phyloP scores from a whole-genome alignment of 2,797 vertebrate species.

The Chromobotia macracanthus region DNA sequence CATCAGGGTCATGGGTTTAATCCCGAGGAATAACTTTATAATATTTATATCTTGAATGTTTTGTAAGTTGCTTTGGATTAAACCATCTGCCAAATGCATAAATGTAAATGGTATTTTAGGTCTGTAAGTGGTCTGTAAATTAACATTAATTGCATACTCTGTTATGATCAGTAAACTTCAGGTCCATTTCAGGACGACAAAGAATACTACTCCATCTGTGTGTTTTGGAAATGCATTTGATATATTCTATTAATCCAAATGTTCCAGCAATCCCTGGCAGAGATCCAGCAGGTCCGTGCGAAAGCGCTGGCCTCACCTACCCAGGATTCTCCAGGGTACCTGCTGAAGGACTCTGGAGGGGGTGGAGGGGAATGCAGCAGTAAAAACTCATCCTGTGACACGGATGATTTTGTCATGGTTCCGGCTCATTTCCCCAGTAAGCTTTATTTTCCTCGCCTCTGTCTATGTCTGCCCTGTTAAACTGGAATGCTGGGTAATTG shows the following conservation, averaged over 20 bases:
- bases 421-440: slow-evolving; percentile 89
- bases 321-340: slow-evolving; percentile 83
- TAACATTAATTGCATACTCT: no score
- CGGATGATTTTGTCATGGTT: slow-evolving; percentile 97
- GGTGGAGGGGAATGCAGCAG: slow-evolving; percentile 85
- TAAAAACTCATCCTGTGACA: slow-evolving; percentile 96
- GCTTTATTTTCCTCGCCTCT: slow-evolving; percentile 29
- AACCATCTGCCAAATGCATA: no score
- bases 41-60: no score
- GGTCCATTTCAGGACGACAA: no score
- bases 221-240: no score
- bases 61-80: no score
- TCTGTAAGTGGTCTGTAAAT: no score
- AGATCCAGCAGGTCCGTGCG: slow-evolving; percentile 87
- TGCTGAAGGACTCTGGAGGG: slow-evolving; percentile 85
- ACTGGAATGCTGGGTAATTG: slow-evolving; percentile 5
- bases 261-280: slow-evolving; percentile 88
- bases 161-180: no score
- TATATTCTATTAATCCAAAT: slow-evolving; percentile 21
- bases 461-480: slow-evolving; percentile 12
- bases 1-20: background rate
- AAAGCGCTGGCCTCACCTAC: slow-evolving; percentile 86
- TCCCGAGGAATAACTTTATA: background rate
- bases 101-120: no score
- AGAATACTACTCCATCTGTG: no score